Evolutionary conservation across 2,888 invertebrate genomes (phyloP).

Genomic region (Patella caerulea): DNA sequence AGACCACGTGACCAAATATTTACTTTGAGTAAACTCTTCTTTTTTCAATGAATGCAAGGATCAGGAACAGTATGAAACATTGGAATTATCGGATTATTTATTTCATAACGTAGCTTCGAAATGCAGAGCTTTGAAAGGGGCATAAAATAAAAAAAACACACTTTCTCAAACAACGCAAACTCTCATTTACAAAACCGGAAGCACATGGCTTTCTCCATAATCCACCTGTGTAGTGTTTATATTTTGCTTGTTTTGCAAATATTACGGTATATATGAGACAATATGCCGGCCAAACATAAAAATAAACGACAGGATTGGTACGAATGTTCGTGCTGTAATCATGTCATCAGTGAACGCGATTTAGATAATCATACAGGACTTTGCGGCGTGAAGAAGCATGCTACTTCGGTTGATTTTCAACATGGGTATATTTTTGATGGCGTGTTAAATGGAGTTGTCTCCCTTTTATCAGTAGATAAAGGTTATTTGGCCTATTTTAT

Average conservation of each 20-base stretch:
- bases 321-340: slow-evolving; percentile 47
- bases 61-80: too few species aligned
- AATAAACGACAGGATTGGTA: slow-evolving; percentile 45
- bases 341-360: slow-evolving; percentile 43
- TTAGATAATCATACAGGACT: slow-evolving; percentile 42
- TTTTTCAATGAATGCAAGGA: too few species aligned
- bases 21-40: neutral
- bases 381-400: slow-evolving; percentile 28
- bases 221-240: neutral
- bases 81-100: too few species aligned
- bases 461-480: slow-evolving; percentile 15
- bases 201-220: slow-evolving; percentile 6
- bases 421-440: slow-evolving; percentile 41
- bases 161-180: neutral
- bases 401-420: slow-evolving; percentile 4
- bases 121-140: too few species aligned
- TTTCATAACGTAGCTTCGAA: too few species aligned
- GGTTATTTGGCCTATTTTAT: slow-evolving; percentile 2
- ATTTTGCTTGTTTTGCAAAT: neutral
- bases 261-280: slow-evolving; percentile 26
- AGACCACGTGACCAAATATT: slow-evolving; percentile 8
- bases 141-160: too few species aligned
- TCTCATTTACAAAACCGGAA: slow-evolving; percentile 12
- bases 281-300: slow-evolving; percentile 34
- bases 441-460: slow-evolving; percentile 39